phyloP scores from a whole-genome alignment of 1,140 invertebrate species.

The Drosophila pachea region DNA sequence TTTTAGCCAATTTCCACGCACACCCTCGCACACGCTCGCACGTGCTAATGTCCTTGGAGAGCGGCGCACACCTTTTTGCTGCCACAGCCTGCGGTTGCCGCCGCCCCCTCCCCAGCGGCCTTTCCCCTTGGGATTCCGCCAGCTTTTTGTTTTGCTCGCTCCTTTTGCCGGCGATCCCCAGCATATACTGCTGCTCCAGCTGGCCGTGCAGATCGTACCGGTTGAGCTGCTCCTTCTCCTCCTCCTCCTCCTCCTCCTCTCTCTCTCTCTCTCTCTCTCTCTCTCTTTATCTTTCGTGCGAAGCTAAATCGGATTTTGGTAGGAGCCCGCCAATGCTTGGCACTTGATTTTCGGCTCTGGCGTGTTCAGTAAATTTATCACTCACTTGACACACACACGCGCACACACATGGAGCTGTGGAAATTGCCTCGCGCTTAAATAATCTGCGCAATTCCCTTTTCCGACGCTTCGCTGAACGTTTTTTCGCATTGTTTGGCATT shows the following conservation, averaged over 20 bases:
- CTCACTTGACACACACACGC: conserved; percentile 5
- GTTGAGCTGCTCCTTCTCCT: no score
- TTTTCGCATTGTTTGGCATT: conserved; percentile 40
- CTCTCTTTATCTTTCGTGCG: background rate
- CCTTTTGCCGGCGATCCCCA: conserved; percentile 9
- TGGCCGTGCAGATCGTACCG: no score
- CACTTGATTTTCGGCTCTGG: background rate
- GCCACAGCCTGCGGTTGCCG: conserved; percentile 42
- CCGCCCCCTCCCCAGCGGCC: conserved; percentile 36
- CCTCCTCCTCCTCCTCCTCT: no score
- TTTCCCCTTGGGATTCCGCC: conserved; percentile 34
- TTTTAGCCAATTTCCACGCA: conserved; percentile 73
- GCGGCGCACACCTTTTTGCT: conserved; percentile 40
- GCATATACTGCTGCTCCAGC: no score
- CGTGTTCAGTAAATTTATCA: conserved; percentile 3
- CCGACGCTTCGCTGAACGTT: conserved; percentile 39
- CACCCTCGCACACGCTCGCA: conserved; percentile 24
- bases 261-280: no score
- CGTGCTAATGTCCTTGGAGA: conserved; percentile 65
- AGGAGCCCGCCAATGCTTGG: background rate
- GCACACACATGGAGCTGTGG: background rate
- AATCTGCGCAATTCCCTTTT: conserved; percentile 46
- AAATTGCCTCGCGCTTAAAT: conserved; percentile 67
- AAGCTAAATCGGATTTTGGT: background rate
- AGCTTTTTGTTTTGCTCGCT: conserved; percentile 3